Conservation (phyloP, 2,888 invertebrate species). For the Leptinotarsa tumamoca region DNA sequence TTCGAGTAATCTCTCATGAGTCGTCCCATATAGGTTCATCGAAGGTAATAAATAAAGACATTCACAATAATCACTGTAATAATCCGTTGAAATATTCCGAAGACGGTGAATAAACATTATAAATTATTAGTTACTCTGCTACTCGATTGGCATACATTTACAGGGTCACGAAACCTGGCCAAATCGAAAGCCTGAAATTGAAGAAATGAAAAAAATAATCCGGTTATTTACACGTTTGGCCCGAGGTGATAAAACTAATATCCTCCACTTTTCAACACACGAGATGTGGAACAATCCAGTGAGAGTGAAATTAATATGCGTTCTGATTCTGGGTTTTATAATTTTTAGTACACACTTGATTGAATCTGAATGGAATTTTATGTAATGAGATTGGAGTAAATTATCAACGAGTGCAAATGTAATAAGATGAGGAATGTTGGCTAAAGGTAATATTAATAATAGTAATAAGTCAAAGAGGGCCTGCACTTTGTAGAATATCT, state of each 20-base stretch:
- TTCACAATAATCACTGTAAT: not conserved
- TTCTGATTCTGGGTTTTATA: conserved; percentile 17
- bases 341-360: conserved; percentile 2
- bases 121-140: conserved; percentile 7
- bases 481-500: not conserved
- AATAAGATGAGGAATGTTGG: too few relatives aligned
- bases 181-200: conserved; percentile 10
- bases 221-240: conserved; percentile 14
- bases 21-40: not conserved
- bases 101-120: conserved; percentile 7
- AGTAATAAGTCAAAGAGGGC: too few relatives aligned
- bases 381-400: not conserved
- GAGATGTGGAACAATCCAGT: conserved; percentile 15
- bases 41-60: not conserved
- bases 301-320: conserved; percentile 25
- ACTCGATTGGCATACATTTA: conserved; percentile 14
- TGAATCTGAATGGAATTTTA: conserved; percentile 1
- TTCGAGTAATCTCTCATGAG: not conserved
- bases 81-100: not conserved
- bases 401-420: not conserved
- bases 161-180: conserved; percentile 15
- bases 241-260: conserved; percentile 12
- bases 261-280: conserved; percentile 3
- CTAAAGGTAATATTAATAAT: too few relatives aligned
- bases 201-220: conserved; percentile 17